phyloP scores from a whole-genome alignment of 2,888 invertebrate genomes.

The Mimumesa dahlbomi region DNA sequence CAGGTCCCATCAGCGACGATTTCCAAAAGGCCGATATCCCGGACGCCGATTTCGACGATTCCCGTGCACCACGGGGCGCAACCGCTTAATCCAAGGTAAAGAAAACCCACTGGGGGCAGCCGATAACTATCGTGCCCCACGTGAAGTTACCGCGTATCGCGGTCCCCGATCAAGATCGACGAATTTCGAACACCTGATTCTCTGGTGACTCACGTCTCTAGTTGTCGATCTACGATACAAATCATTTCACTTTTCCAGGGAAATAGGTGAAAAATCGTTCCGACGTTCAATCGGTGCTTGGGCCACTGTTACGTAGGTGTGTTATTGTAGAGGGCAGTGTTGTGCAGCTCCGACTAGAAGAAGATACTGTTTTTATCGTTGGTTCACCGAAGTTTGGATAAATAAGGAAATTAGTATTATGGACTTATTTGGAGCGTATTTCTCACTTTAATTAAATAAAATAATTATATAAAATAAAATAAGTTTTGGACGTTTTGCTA shows the following conservation, averaged over 20 bases:
- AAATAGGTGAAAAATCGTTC: neutral
- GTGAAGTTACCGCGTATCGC: slow-evolving; percentile 34
- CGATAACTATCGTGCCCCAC: slow-evolving; percentile 48
- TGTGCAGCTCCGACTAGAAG: too few relatives aligned
- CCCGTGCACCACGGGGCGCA: slow-evolving; percentile 50
- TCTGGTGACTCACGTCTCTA: slow-evolving; percentile 55
- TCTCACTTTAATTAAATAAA: too few relatives aligned
- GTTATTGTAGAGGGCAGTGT: too few relatives aligned
- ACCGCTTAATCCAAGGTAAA: slow-evolving; percentile 37
- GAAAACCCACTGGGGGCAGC: slow-evolving; percentile 35
- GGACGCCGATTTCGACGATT: slow-evolving; percentile 45
- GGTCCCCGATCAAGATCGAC: slow-evolving; percentile 46
- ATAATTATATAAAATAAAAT: too few relatives aligned
- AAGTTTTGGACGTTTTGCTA: too few relatives aligned
- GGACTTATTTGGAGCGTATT: too few relatives aligned
- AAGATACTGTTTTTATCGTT: too few relatives aligned
- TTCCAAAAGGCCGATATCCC: slow-evolving; percentile 46
- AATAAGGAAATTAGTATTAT: too few relatives aligned
- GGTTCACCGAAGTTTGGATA: too few relatives aligned
- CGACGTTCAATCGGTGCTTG: too few relatives aligned
- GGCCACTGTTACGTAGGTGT: too few relatives aligned
- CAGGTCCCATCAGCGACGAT: slow-evolving; percentile 46
- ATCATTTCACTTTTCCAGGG: slow-evolving; percentile 3
- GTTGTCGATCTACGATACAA: slow-evolving; percentile 35
- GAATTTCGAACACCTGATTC: slow-evolving; percentile 42